Base-by-base conservation (phyloP, 2,797 vertebrate species). In the Leptoclinus maculatus region DNA sequence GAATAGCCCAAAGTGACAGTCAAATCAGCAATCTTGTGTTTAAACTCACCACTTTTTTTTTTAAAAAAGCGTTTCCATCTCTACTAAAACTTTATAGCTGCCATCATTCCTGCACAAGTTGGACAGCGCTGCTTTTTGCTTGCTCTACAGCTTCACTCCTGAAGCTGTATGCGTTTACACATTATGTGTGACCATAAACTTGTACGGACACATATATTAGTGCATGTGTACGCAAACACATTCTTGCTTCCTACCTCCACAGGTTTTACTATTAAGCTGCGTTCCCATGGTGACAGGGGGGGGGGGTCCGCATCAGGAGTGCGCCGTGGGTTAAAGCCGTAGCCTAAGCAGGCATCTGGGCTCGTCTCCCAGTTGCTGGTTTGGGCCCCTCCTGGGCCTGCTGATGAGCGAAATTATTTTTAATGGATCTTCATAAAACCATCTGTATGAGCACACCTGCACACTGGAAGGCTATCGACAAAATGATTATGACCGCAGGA, bases 391-490 rank as follows among this genome's bases (percentile, higher is more conserved):
- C 93, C 94, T 94, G 94, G 92, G 94, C 89, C 87, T 87, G 91
- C 87, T 85, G 88, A 95, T 93, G 93, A 94, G 93, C 90, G 68
- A 93, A 95, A 95, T 96, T 93, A 96, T 95, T 95, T 95, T 94
- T 95, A 95, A 95, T 95, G 94, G 95, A 93, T 95, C 94, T 95
- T 95, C 94, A 95, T 96, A 95, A 95, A 95, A 95, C 93, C 95
- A 94, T 95, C 95, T 95, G 94, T 95, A 95, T 92, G 92, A 77
- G 93, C 80, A 87, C 95, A 94, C 94, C 95, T 95, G 95, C 94
- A 94, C 92, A 91, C 93, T 94, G 91, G 92, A 95, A 93, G 90
- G 91, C 93, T 95, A 96, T 96, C 83, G 95, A 95, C 94, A 93
- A 89, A 94, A 93, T 95, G 94, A 95, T 95, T 95, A 95, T 87